Conservation (phyloP, 2,888 invertebrate genomes). For the Hermaeophaga mercurialis region DNA sequence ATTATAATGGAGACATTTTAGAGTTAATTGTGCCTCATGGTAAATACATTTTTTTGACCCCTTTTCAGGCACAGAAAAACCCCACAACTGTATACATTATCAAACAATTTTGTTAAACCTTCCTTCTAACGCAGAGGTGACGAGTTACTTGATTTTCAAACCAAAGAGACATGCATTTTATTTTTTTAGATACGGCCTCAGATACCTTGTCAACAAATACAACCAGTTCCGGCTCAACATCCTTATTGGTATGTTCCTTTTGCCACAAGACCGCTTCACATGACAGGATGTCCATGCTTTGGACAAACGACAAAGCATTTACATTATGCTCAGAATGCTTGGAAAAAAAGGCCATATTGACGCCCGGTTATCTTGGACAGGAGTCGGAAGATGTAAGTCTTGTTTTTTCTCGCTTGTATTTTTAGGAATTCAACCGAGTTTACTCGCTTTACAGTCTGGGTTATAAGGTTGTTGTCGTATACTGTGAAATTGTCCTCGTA, state of each 20-base stretch:
- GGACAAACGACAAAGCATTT: conserved; percentile 31
- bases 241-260: conserved; percentile 6
- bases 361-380: conserved; percentile 35
- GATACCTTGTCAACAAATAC: conserved; percentile 1
- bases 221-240: neutral
- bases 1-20: too few species aligned
- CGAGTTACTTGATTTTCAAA: neutral
- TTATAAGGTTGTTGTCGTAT: too few species aligned
- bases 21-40: too few species aligned
- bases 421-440: too few species aligned
- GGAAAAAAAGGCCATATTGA: conserved; percentile 30
- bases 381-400: conserved; percentile 18
- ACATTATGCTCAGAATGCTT: conserved; percentile 39
- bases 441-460: too few species aligned
- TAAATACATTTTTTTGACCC: neutral
- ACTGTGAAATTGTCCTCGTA: too few species aligned
- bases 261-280: neutral
- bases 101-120: conserved; percentile 9
- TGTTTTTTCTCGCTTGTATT: too few species aligned
- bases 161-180: neutral
- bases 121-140: conserved; percentile 10
- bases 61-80: conserved; percentile 1
- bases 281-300: conserved; percentile 30
- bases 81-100: neutral
- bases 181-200: conserved; percentile 9